Base-by-base conservation (phyloP, 2,113 vertebrate genomes). In the Nyctereutes procyonoides region DNA sequence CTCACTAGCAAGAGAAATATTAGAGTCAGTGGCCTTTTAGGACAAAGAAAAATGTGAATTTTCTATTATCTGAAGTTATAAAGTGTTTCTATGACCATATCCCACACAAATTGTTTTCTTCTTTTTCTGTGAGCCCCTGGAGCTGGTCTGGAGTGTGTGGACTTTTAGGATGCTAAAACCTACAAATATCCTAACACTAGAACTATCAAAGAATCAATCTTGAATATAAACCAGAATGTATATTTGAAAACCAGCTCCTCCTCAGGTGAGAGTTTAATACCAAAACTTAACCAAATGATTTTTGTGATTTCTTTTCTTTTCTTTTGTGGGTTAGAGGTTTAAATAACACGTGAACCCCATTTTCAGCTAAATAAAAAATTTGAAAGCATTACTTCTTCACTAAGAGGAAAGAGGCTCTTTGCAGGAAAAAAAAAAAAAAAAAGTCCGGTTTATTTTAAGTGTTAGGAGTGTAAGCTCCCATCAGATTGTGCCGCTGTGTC, bases 41-140 rank as follows among this genome's bases (percentile, higher is more conserved):
- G 94, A 93, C 56, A 95, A 96, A 98, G 77, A 60, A 98, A 98
- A 93, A 74, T 13, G 62, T 9, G 0, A 73, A 76, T 88, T 88
- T 93, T 97, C 93, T 95, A 5, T 86, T 58, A 96, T 88, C 60
- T 93, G 86, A 86, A 97, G 73, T 88, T 82, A 28, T 55, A 92
- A 96, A 91, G 16, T 77, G 32, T 93, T 62, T 95, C 60, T 63
- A 0, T 90, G 62, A 32, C 53, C 48, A 2, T 63, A 32, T 62
- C 35, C 2, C 35, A 55, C 13, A 35, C 38, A 88, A 38, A 96
- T 83, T 24, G 26, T 65, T 94, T 85, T 14, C 92, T 91, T 74
- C 32, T 48, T 0, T 48, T 0, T 76, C 0, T 74, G 48, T 77
- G 22, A 53, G 82, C 76, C 63, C 5, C 2, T 4, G 17, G 76